Evolutionary conservation across 2,113 vertebrate species (phyloP), one percentile per base, ranked within the genome.

Genomic region (Canis aureus): DNA sequence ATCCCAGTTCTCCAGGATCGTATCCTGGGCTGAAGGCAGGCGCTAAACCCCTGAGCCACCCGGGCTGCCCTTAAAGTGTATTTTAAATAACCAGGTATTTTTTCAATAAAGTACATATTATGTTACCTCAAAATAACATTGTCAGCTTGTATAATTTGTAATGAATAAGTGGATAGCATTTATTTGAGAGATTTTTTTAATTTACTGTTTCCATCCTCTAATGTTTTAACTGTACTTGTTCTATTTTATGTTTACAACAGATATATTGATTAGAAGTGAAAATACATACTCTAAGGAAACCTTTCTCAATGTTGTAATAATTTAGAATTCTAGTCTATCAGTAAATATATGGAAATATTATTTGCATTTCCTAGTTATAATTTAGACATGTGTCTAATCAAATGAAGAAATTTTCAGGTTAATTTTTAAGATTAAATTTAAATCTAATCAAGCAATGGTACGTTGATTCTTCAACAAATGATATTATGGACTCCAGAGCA

Each of bases 401-500:
- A 95, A 94, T 64, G 2, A 0, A 96, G 49, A 59, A 73, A 76
- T 64, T 66, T 91, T 69, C 32, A 91, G n/a, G 43, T 87, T 83
- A 82, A 87, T 25, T 95, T 90, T 87, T 83, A 90, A 49, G 13
- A 96, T 92, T 84, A 94, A 76, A 15, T 93, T 94, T 91, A 97
- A 95, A 17, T 4, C 59, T 94, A 95, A 78, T 94, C 69, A 96
- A 93, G 66, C 83, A 80, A 71, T 86, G 27, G 16, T 59, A 25
- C 23, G 82, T 97, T 96, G 79, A 60, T 96, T 97, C 67, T n/a
- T 81, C 57, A 86, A 97, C 17, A 98, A 98, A 97, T 96, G 69
- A 66, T 86, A 93, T 12, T 96, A 27, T 87, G 55, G 60, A 83
- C 67, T 98, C 6, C 67, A 78, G 27, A 97, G 80, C 55, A 97